Base-by-base conservation (phyloP, 1,140 invertebrate species). In the Bombus waltoni region DNA sequence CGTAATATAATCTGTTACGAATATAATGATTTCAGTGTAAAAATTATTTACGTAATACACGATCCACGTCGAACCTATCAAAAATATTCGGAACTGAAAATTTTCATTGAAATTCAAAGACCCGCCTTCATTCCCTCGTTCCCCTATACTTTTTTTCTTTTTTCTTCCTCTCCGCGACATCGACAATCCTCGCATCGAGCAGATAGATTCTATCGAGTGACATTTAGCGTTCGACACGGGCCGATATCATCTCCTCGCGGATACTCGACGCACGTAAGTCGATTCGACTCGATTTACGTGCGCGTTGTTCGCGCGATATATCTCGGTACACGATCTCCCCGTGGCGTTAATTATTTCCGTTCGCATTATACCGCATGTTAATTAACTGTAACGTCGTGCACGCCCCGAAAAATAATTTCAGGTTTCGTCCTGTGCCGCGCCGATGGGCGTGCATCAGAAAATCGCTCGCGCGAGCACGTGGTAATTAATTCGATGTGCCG, bases 401-500 rank as follows among this genome's bases (percentile, higher is more conserved):
- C 72, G 81, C 68, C 79, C 68, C 38, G 84, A 89, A 89, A 89
- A 89, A 81, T 80, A 66, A 83, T 89, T 86, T 89, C 66, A 76
- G 72, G 84, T 44, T 47, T 53, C 74, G 71, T n/a, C 28, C 18
- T 71, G 72, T 25, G 0, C 65, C 25, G 71, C 42, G 32, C 65
- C 57, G 71, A 83, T 59, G 68, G 68, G 79, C 65, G 80, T 76
- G 74, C 74, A 75, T 59, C 79, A 81, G 78, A 74, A 80, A 81
- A 88, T 83, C 70, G 66, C 15, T 40, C 62, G 88, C 77, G 53
- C 71, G 77, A 70, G 82, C 88, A 87, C 82, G 82, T 85, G 74
- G 81, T 65, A 90, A 90, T 89, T 90, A 90, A 87, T 87, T 85
- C 85, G 78, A 89, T 42, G 85, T 70, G 80, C 84, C 71, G 35